Conservation (phyloP, 2,113 vertebrate species). For the Mohoua ochrocephala region DNA sequence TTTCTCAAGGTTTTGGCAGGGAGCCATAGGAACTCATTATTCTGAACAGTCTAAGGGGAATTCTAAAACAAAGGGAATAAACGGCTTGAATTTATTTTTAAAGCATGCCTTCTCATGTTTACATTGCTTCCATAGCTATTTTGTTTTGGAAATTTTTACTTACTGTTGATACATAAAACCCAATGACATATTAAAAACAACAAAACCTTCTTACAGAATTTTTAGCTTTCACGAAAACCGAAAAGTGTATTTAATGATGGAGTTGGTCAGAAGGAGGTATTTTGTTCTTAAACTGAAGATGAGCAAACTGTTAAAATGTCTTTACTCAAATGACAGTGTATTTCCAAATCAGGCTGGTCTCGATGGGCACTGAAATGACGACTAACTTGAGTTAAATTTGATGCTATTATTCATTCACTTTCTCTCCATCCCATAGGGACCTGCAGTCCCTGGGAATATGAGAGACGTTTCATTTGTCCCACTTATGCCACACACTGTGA, state of each 20-base stretch:
- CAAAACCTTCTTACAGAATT: neutral
- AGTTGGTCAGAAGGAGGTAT: neutral
- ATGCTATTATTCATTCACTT: neutral
- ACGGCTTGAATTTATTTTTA: conserved; percentile 7
- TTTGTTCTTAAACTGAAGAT: neutral
- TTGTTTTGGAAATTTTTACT: neutral
- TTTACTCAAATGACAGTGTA: neutral
- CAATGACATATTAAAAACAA: neutral
- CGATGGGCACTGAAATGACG: neutral
- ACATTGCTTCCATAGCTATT: neutral
- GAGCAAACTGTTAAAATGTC: neutral
- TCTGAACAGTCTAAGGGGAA: neutral
- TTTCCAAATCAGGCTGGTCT: neutral
- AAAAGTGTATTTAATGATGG: neutral
- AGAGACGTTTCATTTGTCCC: neutral
- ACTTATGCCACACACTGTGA: neutral
- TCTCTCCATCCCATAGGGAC: neutral
- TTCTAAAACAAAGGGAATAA: conserved; percentile 23
- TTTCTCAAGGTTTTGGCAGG: conserved; percentile 32
- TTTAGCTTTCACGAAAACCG: neutral
- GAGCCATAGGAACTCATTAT: conserved; percentile 34
- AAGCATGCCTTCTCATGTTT: neutral
- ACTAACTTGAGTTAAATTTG: neutral
- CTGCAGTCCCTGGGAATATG: neutral
- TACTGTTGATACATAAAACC: neutral